Conservation (phyloP, 2,888 invertebrate genomes). For the Spodoptera picta region DNA sequence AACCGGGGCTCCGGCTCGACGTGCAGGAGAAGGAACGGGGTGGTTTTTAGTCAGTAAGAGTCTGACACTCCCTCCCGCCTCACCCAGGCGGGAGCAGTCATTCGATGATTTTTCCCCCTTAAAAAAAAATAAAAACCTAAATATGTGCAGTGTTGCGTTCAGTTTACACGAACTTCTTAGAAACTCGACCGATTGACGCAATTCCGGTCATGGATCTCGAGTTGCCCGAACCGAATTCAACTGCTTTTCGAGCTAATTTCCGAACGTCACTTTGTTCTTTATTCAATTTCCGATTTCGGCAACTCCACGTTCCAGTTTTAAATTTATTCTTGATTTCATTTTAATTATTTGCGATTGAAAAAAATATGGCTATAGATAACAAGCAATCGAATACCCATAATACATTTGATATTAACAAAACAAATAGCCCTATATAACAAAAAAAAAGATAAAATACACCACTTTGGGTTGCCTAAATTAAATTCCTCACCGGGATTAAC, state of each 20-base stretch:
- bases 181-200: constrained; percentile 83
- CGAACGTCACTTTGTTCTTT: constrained; percentile 88
- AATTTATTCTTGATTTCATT: constrained; percentile 62
- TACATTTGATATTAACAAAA: constrained; percentile 57
- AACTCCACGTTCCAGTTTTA: constrained; percentile 72
- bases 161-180: constrained; percentile 82
- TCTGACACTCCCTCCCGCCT: too few relatives aligned
- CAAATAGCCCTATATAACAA: constrained; percentile 41
- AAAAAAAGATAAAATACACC: constrained; percentile 56
- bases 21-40: too few relatives aligned
- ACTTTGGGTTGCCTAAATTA: constrained; percentile 67
- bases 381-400: constrained; percentile 64
- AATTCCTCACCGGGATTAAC: constrained; percentile 75
- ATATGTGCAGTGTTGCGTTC: constrained; percentile 74
- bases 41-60: too few relatives aligned
- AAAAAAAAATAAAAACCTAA: too few relatives aligned
- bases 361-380: constrained; percentile 51
- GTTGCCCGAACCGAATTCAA: constrained; percentile 76
- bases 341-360: constrained; percentile 61
- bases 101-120: too few relatives aligned
- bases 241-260: constrained; percentile 87
- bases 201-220: constrained; percentile 85
- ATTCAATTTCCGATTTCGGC: constrained; percentile 87
- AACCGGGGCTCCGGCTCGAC: too few relatives aligned
- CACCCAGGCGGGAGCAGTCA: too few relatives aligned